phyloP scores from a whole-genome alignment of 2,113 vertebrate genomes.

The Datnioides undecimradiatus region DNA sequence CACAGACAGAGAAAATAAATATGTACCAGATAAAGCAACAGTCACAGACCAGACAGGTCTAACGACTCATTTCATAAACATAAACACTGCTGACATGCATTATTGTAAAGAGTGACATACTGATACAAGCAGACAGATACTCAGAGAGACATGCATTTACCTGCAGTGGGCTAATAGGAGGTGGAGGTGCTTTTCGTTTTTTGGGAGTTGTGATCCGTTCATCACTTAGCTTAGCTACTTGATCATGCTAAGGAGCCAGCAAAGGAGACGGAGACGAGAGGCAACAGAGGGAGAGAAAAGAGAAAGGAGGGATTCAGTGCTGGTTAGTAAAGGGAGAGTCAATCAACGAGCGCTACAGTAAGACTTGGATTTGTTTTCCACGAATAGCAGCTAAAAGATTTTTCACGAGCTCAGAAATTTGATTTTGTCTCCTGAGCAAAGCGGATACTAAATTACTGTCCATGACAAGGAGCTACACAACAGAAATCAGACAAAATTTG shows the following conservation, averaged over 20 bases:
- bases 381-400: conserved; percentile 30
- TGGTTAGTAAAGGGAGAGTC: conserved; percentile 74
- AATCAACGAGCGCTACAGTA: conserved; percentile 38
- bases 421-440: conserved; percentile 1
- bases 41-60: neutral
- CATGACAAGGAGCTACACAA: conserved; percentile 1
- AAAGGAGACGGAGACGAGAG: conserved; percentile 70
- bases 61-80: conserved; percentile 19
- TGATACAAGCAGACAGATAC: conserved; percentile 38
- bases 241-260: conserved; percentile 95
- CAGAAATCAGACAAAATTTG: neutral
- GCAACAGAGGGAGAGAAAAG: conserved; percentile 51
- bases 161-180: conserved; percentile 96
- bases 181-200: conserved; percentile 99
- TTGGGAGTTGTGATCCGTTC: conserved; percentile 98
- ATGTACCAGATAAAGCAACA: neutral
- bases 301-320: conserved; percentile 64
- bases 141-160: conserved; percentile 85
- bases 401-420: conserved; percentile 16
- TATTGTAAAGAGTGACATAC: conserved; percentile 39
- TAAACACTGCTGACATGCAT: conserved; percentile 40
- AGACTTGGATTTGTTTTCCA: conserved; percentile 35
- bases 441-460: conserved; percentile 1
- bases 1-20: neutral
- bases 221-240: conserved; percentile 95